Evolutionary conservation across 2,113 vertebrate species (phyloP), one percentile per base, ranked within the genome.

Genomic region (Coryphaenoides rupestris): DNA sequence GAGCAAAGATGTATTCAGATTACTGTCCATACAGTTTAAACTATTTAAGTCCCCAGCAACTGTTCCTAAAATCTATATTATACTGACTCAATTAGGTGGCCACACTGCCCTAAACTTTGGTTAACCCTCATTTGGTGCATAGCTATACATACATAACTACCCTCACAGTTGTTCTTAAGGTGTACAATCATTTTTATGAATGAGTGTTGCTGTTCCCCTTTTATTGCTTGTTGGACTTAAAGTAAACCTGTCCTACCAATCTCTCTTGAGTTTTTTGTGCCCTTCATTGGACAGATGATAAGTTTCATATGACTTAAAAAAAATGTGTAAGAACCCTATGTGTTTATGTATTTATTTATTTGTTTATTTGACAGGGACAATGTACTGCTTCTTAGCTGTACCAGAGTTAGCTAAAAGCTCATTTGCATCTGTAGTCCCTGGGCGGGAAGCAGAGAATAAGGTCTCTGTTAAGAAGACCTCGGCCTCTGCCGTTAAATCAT

Each of bases 221-320:
- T 52, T 52, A 10, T 52, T 52, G 49, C 49, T 52, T 52, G 5
- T 52, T 13, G 17, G 17, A 52, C 49, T 16, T 52, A 52, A 52
- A 52, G 17, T 52, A 52, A 52, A 52, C 49, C 49, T 52, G 49
- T 52, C 49, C 49, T 52, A 52, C 49, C 49, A n/a, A 52, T 52
- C 49, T 52, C 49, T 52, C 49, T 52, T 52, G 49, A 52, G 15
- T 45, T 52, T 6, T 52, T 52, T 52, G 49, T 52, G 49, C 49
- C 17, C 49, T 16, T 52, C 49, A 52, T 16, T 52, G 40, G 40
- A 13, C 5, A 4, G 40, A n/a, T n/a, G 40, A 45, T 12, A 13
- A 13, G 40, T 45, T 45, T 45, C 40, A 4, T 52, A 16, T 52
- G 17, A 52, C 3, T 52, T 52, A 13, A 9, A 52, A 52, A 52